Evolutionary conservation across 2,113 vertebrate species (phyloP).

Genomic region (Daubentonia madagascariensis): DNA sequence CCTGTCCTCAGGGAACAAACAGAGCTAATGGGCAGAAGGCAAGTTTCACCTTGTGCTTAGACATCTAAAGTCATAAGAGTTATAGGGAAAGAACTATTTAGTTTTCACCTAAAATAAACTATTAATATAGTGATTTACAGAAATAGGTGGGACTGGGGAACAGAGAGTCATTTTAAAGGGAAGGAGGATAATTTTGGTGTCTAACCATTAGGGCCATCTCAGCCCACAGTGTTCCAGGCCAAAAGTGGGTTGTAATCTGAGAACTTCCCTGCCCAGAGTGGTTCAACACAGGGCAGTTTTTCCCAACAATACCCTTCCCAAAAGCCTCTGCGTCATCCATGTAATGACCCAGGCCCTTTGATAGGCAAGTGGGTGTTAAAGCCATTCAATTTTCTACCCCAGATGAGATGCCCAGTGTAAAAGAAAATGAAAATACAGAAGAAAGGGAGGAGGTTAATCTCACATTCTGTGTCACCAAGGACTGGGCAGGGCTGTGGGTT

Average conservation of each 20-base stretch:
- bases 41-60: not conserved
- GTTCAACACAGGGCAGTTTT: not conserved
- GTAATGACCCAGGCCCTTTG: not conserved
- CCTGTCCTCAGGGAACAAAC: not conserved
- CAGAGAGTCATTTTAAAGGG: constrained; percentile 21
- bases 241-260: constrained; percentile 24
- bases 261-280: not conserved
- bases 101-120: constrained; percentile 32
- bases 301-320: not conserved
- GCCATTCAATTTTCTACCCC: not conserved
- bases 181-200: constrained; percentile 49
- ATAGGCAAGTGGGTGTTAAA: not conserved
- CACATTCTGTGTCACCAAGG: not conserved
- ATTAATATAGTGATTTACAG: not conserved
- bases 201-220: constrained; percentile 20
- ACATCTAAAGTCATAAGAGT: not conserved
- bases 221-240: constrained; percentile 20
- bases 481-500: not conserved
- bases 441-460: not conserved
- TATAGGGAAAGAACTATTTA: not conserved
- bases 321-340: not conserved
- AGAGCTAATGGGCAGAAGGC: not conserved
- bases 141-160: constrained; percentile 5
- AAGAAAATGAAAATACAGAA: not conserved
- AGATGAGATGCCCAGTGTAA: not conserved